phyloP scores from a whole-genome alignment of 2,888 invertebrate genomes.

The Pollenia labialis region DNA sequence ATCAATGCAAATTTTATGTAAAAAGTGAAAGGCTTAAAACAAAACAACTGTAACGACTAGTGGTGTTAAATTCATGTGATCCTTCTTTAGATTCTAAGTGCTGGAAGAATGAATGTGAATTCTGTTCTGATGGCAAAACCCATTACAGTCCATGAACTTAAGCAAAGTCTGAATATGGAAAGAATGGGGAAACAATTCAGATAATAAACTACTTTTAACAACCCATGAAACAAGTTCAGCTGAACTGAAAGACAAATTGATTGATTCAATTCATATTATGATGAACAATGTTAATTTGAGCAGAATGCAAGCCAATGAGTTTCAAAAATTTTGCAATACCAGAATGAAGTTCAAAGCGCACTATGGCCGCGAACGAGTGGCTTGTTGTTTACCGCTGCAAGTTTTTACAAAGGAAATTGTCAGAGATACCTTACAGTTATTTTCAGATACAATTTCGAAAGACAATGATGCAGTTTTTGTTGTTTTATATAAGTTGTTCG shows the following conservation, averaged over 20 bases:
- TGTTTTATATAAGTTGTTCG: conserved; percentile 17
- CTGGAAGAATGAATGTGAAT: too few relatives aligned
- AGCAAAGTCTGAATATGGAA: too few relatives aligned
- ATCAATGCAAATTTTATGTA: conserved; percentile 26
- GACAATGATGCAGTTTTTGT: conserved; percentile 31
- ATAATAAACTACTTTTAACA: too few relatives aligned
- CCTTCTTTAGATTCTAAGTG: conserved; percentile 2
- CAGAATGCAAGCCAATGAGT: conserved; percentile 31
- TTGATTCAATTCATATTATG: conserved; percentile 24
- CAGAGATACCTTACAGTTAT: conserved; percentile 51
- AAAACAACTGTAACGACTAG: conserved; percentile 18
- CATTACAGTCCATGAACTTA: too few relatives aligned
- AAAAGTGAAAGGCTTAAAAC: conserved; percentile 33
- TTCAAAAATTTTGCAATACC: conserved; percentile 46
- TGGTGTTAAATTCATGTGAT: conserved; percentile 13
- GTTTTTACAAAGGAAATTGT: conserved; percentile 38
- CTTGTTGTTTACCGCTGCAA: conserved; percentile 43
- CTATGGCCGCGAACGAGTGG: conserved; percentile 31
- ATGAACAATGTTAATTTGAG: conserved; percentile 20
- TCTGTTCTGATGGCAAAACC: conserved; percentile 10
- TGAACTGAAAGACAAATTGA: conserved; percentile 11
- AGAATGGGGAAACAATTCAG: too few relatives aligned
- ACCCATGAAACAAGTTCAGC: not conserved
- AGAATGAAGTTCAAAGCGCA: conserved; percentile 37
- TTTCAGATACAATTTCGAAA: conserved; percentile 39